Conservation (phyloP, 2,113 vertebrate genomes). For the Alethe castanea region DNA sequence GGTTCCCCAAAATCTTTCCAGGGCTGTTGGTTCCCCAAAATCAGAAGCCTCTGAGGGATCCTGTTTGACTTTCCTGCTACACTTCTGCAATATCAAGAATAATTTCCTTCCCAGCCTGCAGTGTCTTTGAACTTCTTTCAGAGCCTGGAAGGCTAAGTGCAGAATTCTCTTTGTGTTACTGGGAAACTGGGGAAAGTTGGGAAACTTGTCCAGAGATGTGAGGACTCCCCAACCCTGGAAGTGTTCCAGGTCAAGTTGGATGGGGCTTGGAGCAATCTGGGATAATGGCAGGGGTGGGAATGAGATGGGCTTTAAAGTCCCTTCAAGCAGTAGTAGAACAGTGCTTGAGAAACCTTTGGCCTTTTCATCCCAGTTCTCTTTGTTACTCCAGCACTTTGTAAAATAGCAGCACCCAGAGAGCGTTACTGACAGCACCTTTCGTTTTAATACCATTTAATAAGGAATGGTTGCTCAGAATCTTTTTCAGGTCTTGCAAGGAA, state of each 20-base stretch:
- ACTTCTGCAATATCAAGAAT: background rate
- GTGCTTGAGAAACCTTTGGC: background rate
- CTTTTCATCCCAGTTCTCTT: background rate
- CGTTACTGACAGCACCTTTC: background rate
- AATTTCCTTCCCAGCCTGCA: background rate
- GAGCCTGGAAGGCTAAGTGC: background rate
- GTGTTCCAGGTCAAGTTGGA: background rate
- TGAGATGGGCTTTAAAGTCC: background rate
- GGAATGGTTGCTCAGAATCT: background rate
- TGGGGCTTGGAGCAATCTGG: background rate
- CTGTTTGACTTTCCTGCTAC: background rate
- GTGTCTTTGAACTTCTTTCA: background rate
- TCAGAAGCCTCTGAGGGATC: background rate
- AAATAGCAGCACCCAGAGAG: rapidly evolving
- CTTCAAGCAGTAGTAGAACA: background rate
- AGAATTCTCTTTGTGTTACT: background rate
- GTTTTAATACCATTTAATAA: rapidly evolving
- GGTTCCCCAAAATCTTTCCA: background rate
- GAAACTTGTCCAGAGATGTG: background rate
- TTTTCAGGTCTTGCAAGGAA: background rate
- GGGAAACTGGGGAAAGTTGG: background rate
- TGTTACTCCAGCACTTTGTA: no score
- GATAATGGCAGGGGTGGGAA: background rate
- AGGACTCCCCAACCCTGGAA: background rate
- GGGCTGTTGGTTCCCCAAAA: background rate